These are phyloP conservation scores for Lepus europaeus DNA, from an alignment of 2,113 vertebrate species.

Conservation along the genomic window DNA sequence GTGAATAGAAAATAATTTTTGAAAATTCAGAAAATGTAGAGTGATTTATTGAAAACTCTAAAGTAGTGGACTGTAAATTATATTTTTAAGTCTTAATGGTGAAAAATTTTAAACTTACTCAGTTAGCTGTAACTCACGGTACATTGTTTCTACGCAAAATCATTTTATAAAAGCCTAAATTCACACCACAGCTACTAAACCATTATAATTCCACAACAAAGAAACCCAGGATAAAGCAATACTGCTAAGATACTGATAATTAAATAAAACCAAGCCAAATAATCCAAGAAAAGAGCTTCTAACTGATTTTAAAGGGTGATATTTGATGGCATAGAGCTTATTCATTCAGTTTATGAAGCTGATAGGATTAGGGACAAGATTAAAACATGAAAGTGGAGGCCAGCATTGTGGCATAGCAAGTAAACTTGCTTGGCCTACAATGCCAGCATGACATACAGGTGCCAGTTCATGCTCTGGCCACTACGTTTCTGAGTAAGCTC, in stretches of 20 bases:
- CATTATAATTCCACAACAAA: not conserved
- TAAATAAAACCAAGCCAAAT: not conserved
- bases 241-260: not conserved
- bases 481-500: no score
- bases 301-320: not conserved
- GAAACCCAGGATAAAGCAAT: slow-evolving; percentile 23
- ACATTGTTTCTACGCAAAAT: not conserved
- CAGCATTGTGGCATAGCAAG: no score
- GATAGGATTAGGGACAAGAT: not conserved
- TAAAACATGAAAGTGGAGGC: not conserved
- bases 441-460: no score
- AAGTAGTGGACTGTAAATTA: slow-evolving; percentile 17
- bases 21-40: not conserved
- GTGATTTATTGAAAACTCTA: slow-evolving; percentile 15
- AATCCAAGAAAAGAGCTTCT: not conserved
- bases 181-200: not conserved
- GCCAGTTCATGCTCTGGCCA: no score
- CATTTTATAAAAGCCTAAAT: not conserved
- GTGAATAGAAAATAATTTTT: slow-evolving; percentile 1
- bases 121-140: not conserved
- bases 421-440: no score
- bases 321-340: not conserved
- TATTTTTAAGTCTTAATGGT: not conserved
- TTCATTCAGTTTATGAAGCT: not conserved
- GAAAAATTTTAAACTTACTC: not conserved